phyloP scores from a whole-genome alignment of 2,797 vertebrate genomes.

The Clarias fuscus region DNA sequence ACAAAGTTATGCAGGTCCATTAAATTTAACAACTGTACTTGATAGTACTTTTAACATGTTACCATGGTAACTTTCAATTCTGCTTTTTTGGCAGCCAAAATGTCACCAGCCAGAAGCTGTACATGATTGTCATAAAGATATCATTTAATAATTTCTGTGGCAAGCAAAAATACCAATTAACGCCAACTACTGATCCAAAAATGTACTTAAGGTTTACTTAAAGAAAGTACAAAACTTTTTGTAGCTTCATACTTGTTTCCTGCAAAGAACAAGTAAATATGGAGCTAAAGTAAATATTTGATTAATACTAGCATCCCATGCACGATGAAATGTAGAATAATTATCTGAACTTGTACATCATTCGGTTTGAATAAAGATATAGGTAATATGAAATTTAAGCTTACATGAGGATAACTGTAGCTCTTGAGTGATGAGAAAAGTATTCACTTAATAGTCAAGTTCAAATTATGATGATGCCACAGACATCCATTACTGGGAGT shows the following conservation, averaged over 20 bases:
- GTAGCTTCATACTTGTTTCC: background rate
- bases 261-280: background rate
- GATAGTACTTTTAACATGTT: background rate
- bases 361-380: background rate
- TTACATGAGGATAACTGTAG: background rate
- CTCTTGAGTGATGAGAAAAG: background rate
- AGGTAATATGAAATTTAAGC: background rate
- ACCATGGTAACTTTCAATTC: conserved; percentile 12
- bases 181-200: background rate
- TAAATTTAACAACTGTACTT: background rate
- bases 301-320: background rate
- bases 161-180: conserved; percentile 15
- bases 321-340: background rate
- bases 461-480: background rate
- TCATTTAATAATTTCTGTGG: conserved; percentile 17
- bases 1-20: no score
- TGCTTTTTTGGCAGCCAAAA: conserved; percentile 15
- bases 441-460: background rate
- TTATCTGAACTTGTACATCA: background rate
- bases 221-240: background rate
- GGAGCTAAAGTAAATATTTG: conserved; percentile 13
- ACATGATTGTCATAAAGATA: conserved; percentile 2
- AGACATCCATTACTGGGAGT: background rate
- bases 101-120: background rate
- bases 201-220: background rate